phyloP scores from a whole-genome alignment of 2,797 vertebrate genomes.

The Paramormyrops hopkinsi region DNA sequence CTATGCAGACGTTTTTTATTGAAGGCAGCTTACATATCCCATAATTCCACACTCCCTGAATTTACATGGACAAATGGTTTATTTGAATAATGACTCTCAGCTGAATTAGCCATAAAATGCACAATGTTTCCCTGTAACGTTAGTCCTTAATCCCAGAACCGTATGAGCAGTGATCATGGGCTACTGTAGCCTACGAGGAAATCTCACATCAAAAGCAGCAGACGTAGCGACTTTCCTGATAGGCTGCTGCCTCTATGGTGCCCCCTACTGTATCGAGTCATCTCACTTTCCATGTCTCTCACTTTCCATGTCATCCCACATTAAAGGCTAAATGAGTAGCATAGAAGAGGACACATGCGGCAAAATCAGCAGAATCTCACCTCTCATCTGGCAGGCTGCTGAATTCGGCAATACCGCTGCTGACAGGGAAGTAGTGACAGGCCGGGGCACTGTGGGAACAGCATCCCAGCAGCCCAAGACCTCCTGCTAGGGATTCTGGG shows the following conservation, averaged over 20 bases:
- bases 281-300: not conserved
- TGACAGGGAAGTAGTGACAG: not conserved
- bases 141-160: not conserved
- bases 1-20: not conserved
- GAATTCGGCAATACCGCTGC: not conserved
- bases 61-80: not conserved
- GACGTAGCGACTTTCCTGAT: not conserved
- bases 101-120: not conserved
- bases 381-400: not conserved
- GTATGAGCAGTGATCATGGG: not conserved
- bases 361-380: not conserved
- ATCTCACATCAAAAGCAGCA: not conserved
- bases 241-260: not conserved
- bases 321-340: not conserved
- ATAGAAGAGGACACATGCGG: not conserved
- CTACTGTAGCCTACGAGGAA: not conserved
- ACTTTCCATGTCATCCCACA: not conserved
- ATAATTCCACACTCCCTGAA: not conserved
- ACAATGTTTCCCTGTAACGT: not conserved
- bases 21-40: not conserved
- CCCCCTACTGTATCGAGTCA: not conserved
- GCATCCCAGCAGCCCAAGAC: not conserved
- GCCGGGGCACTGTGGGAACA: not conserved
- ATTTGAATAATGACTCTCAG: not conserved
- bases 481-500: not conserved